Evolutionary conservation across 2,888 invertebrate genomes (phyloP), one percentile per base, ranked within the genome.

Genomic region (Spicauda simplicius): DNA sequence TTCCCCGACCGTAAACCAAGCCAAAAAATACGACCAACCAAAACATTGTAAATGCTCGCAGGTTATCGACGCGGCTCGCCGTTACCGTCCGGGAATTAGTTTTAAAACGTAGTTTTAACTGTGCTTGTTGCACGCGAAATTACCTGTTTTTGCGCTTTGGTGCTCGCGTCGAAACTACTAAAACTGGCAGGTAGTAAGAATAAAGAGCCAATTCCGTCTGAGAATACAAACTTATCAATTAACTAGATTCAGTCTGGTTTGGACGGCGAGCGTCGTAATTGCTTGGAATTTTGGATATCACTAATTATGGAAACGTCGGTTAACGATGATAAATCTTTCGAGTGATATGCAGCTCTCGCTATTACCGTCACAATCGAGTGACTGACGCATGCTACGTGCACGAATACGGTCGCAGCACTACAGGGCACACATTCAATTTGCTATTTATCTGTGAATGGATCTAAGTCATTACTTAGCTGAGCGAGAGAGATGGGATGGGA

Each of bases 381-480:
- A 66, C 62, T 65, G 69, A 60, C 64, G 60, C 37, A 61, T 55
- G 18, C n/a, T 59, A 59, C 25, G 66, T 58, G 59, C 63, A 69
- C 69, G 69, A 60, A 71, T 67, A 54, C 70, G 66, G 72, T 74
- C 73, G 64, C 64, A 72, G 73, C 72, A 73, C 69, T 77, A 81
- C 81, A 82, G 83, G 83, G 83, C 83, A 86, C 86, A 88, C 90
- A 93, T 92, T 90, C 90, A 92, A 92, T 93, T 93, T 91, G 90
- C 91, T 92, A 90, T 92, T 92, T 93, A 92, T 93, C 91, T 88
- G 87, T 89, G 88, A 90, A 93, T 91, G 91, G 91, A 93, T 91
- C 91, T 88, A 87, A 91, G 91, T 93, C 91, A 92, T 93, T 93
- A 92, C 93, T 93, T 93, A 93, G 89, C 91, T 85, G 90, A 88